Base-by-base conservation (phyloP, 2,797 vertebrate species). In the Melanotaenia boesemani region DNA sequence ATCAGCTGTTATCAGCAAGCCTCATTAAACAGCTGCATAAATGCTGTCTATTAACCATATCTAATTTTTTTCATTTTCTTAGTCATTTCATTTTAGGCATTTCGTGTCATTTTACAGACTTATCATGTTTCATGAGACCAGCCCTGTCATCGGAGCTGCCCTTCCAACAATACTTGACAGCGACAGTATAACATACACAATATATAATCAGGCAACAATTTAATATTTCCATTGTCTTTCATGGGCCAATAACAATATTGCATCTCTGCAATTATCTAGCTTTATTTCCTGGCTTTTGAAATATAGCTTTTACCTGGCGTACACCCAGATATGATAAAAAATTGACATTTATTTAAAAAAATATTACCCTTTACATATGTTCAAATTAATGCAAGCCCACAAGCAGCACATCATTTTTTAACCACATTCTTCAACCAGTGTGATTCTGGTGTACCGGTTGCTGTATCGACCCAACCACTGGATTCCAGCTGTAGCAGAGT, bases 401-500 rank as follows among this genome's bases (percentile, higher is more conserved):
- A n/a, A 64, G 84, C 84, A 74, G 74, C 77, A 84, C 73, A 76
- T 83, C 76, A 76, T 91, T 89, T 88, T 89, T 79, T 50, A 55
- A 70, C 76, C 78, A 84, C 67, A 80, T 84, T 72, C 63, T 62
- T 44, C 63, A 67, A 68, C 77, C 36, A 26, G 77, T 85, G 82
- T 30, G 28, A 91, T 83, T 84, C 76, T 71, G 86, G 52, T 78
- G 18, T 72, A 50, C 69, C 48, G 46, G 80, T 63, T 77, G 74
- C 67, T 86, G 85, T 88, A 83, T 88, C 34, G 69, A 88, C 89
- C 85, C 78, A 76, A 83, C 87, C 88, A 74, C 80, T 67, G 72
- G 81, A 63, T 81, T 50, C 83, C 74, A 72, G 77, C 77, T 77
- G 15, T 61, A 76, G 78, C 50, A 79, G 72, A 77, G 57, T 79